Base-by-base conservation (phyloP, 1,140 invertebrate species). In the Hormaphis cornu region DNA sequence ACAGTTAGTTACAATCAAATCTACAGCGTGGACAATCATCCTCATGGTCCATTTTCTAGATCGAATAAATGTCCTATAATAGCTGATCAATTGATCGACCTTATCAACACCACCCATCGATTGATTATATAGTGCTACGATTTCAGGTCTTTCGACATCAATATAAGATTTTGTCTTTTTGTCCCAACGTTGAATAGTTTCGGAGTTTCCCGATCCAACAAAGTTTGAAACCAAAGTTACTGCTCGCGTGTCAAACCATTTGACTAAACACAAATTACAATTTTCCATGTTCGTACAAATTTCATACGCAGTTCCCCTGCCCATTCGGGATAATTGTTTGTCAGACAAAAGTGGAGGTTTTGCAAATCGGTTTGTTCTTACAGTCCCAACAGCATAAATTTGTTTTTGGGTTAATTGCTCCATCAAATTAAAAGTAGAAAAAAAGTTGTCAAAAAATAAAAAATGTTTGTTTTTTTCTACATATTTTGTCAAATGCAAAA, bases 21-120 rank as follows among this genome's bases (percentile, higher is more conserved):
- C 72, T 22, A 72, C n/a, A 0, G 63, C 3, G 69, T 72, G 72
- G 1, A 18, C 35, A 33, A 73, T 61, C 20, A 73, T 20, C 20
- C 70, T 24, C 2, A 72, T 14, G 9, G 72, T 73, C 72, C 69
- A 69, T 48, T 72, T 73, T 14, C 46, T 20, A 12, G 69, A 71
- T 20, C 69, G 14, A 4, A 73, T 70, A 61, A 70, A 72, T 26
- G 33, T 70, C 30, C 58, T 59, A 30, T 73, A 73, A 14, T 69
- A 28, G 22, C 72, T 70, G 28, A 75, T 73, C 7, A 75, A 48
- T 30, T 70, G 71, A 42, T 76, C 76, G 24, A 63, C 61, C 12
- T 72, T 48, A 72, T 80, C 78, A 40, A 80, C 75, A 20, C 79
- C 78, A 10, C 77, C 77, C 77, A 79, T 79, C 56, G 71, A 75